phyloP scores from a whole-genome alignment of 2,888 invertebrate genomes.

The Rhagium mordax region DNA sequence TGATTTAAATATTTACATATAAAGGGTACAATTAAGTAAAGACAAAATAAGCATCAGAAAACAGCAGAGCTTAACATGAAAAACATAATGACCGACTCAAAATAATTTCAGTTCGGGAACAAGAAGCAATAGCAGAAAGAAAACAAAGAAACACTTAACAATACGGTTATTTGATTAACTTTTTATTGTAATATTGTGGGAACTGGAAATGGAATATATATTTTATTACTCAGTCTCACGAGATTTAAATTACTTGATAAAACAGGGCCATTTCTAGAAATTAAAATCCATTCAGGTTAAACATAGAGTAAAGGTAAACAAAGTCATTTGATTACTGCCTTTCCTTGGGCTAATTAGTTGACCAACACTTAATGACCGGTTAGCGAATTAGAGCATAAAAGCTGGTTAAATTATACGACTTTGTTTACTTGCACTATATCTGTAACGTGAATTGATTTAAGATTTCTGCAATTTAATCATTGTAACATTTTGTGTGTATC shows the following conservation, averaged over 20 bases:
- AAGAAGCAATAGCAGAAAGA: neutral
- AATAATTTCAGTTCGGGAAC: neutral
- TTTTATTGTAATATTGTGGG: conserved; percentile 10
- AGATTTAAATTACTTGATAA: conserved; percentile 1
- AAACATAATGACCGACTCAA: conserved; percentile 16
- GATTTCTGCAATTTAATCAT: no score
- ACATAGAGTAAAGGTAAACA: no score
- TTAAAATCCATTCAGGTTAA: neutral
- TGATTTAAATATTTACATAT: conserved; percentile 14
- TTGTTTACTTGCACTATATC: no score
- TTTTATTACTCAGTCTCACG: neutral
- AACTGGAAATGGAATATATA: conserved; percentile 3
- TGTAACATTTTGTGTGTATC: no score
- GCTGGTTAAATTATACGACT: no score
- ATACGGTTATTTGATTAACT: conserved; percentile 11
- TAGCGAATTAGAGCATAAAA: no score
- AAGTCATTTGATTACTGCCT: no score
- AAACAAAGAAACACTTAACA: conserved; percentile 11
- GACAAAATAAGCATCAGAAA: conserved; percentile 7
- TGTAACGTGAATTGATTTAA: no score
- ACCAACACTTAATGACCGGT: no score
- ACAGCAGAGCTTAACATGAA: neutral
- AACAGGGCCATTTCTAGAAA: neutral
- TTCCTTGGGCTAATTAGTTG: no score
- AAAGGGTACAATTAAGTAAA: conserved; percentile 10